Evolutionary conservation across 2,113 vertebrate species (phyloP).

Genomic region (Origma solitaria): DNA sequence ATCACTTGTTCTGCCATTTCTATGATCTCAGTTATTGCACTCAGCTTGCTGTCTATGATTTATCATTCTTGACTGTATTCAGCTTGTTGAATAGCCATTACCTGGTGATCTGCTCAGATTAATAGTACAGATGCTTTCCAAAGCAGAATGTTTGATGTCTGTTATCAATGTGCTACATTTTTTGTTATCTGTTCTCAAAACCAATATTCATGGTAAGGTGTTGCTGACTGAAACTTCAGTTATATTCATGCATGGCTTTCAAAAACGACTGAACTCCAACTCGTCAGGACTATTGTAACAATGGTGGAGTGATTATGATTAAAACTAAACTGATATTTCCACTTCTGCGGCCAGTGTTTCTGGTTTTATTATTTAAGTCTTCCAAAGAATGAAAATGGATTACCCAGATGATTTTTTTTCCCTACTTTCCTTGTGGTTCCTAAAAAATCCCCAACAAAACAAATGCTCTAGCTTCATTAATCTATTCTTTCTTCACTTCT

Average conservation of each 20-base stretch:
- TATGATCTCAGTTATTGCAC: background rate
- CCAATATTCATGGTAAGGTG: background rate
- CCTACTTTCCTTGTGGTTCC: background rate
- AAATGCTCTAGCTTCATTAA: background rate
- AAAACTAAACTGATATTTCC: slow-evolving; percentile 21
- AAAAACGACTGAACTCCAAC: background rate
- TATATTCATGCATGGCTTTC: background rate
- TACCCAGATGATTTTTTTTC: background rate
- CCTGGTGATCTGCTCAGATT: background rate
- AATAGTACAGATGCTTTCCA: background rate
- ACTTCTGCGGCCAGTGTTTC: background rate
- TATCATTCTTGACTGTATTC: background rate
- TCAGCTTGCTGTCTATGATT: background rate
- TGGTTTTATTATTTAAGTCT: slow-evolving; percentile 11
- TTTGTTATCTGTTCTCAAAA: background rate
- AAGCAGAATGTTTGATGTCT: background rate
- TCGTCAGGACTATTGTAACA: background rate
- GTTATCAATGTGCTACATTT: background rate
- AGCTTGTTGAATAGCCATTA: background rate
- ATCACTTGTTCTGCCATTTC: background rate
- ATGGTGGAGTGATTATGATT: background rate
- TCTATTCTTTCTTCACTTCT: background rate
- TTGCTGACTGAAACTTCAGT: background rate
- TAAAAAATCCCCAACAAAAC: background rate
- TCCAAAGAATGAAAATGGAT: slow-evolving; percentile 38